Base-by-base conservation (phyloP, 2,888 invertebrate species). In the Ellobium chinense region DNA sequence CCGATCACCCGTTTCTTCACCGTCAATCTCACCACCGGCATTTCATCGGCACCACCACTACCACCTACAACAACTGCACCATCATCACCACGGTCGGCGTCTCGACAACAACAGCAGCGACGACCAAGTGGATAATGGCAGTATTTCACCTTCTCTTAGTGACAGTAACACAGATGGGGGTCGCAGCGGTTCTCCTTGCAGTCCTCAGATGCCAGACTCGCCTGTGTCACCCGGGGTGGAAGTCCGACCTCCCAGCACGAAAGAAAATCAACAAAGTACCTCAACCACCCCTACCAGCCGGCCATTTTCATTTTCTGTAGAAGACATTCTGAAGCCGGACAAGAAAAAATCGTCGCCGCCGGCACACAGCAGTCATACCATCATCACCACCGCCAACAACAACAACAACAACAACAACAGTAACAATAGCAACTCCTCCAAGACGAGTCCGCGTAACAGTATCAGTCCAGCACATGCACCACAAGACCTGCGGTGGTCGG, bases 271-370 rank as follows among this genome's bases (percentile, higher is more conserved):
- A 7, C 70, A 78, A 3, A 46, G 62, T 60, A 46, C 78, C 5
- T 9, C 46, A 2, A 39, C 70, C 46, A 46, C 78, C 5, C 18
- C 46, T 1, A 39, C 70, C 0, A 29, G 29, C 31, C 24, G 79
- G 21, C 39, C 34, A 18, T 79, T 79, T 65, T 79, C 79, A 21
- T 79, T 79, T 56, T 79, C 79, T 29, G 79, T 79, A 12, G 79
- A 79, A n/a, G 79, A 79, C 73, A 79, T 79, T 56, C 73, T 79
- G 27, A 79, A 79, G 39, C 79, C 79, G 29, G 73, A 79, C 66
- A 79, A 79, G 73, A 79, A 73, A 29, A 72, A 66, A 27, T 18
- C 72, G 36, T 37, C 77, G 1, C 34, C 62, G 21, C 34, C 73
- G 18, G n/a, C 7, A 3, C 56, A 46, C 7, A 18, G 31, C 4